phyloP scores from a whole-genome alignment of 2,888 invertebrate species.

The Parnassius orleans region DNA sequence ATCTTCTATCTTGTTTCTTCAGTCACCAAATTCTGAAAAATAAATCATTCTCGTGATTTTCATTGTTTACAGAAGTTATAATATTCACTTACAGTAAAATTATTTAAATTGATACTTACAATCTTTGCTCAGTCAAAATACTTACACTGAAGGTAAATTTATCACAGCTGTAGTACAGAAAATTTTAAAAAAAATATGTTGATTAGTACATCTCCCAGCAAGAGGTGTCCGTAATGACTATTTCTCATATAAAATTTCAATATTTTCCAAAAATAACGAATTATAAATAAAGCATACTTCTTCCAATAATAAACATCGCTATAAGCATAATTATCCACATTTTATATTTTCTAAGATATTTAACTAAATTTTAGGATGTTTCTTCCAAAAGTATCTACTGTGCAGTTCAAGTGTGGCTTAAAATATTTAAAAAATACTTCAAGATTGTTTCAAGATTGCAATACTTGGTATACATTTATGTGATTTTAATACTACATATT shows the following conservation, averaged over 20 bases:
- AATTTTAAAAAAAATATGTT: background rate
- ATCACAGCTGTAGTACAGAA: constrained; percentile 12
- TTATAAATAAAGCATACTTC: no score
- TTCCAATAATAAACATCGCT: background rate
- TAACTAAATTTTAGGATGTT: background rate
- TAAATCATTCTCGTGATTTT: constrained; percentile 10
- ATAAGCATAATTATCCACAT: background rate
- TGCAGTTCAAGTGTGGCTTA: no score
- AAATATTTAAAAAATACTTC: no score
- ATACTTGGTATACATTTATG: no score
- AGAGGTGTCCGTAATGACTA: no score
- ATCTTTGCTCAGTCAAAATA: constrained; percentile 9
- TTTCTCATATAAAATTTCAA: no score
- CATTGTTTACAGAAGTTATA: background rate
- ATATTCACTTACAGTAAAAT: constrained; percentile 6
- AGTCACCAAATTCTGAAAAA: constrained; percentile 17
- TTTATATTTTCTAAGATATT: background rate
- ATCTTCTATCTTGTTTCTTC: constrained; percentile 17
- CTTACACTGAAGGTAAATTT: constrained; percentile 18
- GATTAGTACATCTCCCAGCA: no score
- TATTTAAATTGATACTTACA: constrained; percentile 23
- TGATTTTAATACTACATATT: no score
- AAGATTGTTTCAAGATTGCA: no score
- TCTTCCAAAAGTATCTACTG: no score
- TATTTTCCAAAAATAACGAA: no score